Evolutionary conservation across 2,888 invertebrate genomes (phyloP).

Genomic region (Caenorhabditis japonica): DNA sequence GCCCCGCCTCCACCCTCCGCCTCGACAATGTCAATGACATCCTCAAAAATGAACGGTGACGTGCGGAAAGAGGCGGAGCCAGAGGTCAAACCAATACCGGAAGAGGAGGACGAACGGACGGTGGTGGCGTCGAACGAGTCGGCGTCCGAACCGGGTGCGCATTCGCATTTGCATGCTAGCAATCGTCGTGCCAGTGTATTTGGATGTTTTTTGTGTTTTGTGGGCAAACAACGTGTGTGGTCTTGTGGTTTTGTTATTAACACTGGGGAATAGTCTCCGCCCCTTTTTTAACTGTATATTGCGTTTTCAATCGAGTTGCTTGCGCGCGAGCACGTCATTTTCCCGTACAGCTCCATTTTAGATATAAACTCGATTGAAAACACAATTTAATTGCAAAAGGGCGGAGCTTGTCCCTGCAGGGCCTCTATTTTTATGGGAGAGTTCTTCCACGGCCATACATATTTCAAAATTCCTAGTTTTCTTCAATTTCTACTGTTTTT

Average conservation of each 20-base stretch:
- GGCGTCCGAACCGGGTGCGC: conserved; percentile 38
- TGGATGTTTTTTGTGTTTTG: conserved; percentile 29
- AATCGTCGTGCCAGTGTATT: conserved; percentile 24
- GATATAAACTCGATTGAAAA: no score
- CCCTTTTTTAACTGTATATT: no score
- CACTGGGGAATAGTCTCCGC: no score
- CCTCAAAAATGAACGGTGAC: conserved; percentile 26
- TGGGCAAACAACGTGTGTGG: conserved; percentile 19
- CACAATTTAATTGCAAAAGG: no score
- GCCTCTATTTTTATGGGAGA: no score
- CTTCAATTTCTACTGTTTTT: no score
- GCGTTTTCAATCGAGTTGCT: no score
- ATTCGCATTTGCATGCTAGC: conserved; percentile 1
- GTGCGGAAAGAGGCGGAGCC: conserved; percentile 2
- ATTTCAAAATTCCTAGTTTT: no score
- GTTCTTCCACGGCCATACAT: no score
- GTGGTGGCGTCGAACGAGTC: conserved; percentile 26
- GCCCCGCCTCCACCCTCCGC: conserved; percentile 16
- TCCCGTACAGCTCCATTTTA: no score
- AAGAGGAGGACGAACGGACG: conserved; percentile 38
- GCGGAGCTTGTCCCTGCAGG: no score
- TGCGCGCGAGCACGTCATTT: no score
- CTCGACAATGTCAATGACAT: neutral
- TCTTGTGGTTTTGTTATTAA: neutral
- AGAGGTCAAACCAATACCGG: conserved; percentile 12